Base-by-base conservation (phyloP, 2,888 invertebrate species). In the Lypha dubia region DNA sequence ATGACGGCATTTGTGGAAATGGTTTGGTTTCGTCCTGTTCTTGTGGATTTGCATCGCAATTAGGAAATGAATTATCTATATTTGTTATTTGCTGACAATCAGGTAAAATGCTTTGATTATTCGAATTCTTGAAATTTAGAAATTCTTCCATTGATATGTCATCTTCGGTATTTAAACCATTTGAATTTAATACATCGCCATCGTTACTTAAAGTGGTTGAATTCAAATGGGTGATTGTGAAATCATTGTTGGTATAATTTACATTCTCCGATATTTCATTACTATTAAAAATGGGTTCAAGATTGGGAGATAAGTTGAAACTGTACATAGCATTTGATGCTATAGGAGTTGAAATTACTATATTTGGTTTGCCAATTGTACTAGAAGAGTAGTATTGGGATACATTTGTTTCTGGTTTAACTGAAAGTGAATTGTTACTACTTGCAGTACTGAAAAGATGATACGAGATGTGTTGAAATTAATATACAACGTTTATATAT, bases 101-200 rank as follows among this genome's bases (percentile, higher is more conserved):
- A 5, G n/a, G 17, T 6, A 56, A 11, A 24, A 35, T 0, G 1
- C 13, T 76, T 20, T 62, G 46, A 22, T 28, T 24, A 0, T 35
- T 41, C 11, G 68, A 24, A 28, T 74, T 84, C 62, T 89, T 88
- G 60, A 89, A 88, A 79, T 85, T 88, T 0, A 89, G 86, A 76
- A 88, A 88, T 22, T 88, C 88, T 22, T 89, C 88, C 88, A 88
- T 88, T 28, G 87, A 86, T 24, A 89, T 86, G 11, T 88, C 87
- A 1, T 60, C 60, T 17, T 87, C 87, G 11, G 41, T 44, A 63
- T 75, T 83, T 20, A 76, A 79, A 22, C 35, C 51, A 53, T 62
- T 67, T 35, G 24, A 9, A 60, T 73, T 71, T 51, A 68, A 17
- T 11, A 44, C 17, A 63, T 13, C 15, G 9, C 22, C 32, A 20